A percentile compares a stretch with the other conserved stretches of the same genome.
Evolutionary conservation across 2,797 vertebrate species (phyloP).

Genomic region (Chelonia mydas): DNA sequence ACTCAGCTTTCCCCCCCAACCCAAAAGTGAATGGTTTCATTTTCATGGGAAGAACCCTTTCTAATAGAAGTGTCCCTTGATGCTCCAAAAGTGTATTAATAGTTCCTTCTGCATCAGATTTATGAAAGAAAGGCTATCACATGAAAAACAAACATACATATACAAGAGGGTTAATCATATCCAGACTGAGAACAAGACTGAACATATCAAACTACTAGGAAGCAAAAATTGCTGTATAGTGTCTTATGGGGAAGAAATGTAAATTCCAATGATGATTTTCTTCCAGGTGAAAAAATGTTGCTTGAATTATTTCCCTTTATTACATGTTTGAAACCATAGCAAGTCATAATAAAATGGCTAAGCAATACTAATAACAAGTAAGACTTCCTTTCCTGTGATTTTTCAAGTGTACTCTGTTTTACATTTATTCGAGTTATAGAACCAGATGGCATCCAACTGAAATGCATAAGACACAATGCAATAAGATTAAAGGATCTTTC

Average conservation of each 20-base stretch:
- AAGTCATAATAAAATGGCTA: not conserved
- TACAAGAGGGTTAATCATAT: not conserved
- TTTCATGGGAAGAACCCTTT: not conserved
- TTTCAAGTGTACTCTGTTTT: not conserved
- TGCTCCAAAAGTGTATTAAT: not conserved
- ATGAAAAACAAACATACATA: not conserved
- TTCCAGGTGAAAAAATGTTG: too few species aligned
- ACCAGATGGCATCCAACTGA: not conserved
- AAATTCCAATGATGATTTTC: not conserved
- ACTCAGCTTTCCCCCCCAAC: not conserved
- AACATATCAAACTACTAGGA: not conserved
- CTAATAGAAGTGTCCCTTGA: not conserved
- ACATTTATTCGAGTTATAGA: not conserved
- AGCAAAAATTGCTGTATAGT: not conserved
- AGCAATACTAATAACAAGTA: not conserved
- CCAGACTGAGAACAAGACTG: too few species aligned
- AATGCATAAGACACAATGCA: not conserved
- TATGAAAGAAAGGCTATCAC: not conserved
- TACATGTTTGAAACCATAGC: not conserved
- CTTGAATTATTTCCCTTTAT: not conserved
- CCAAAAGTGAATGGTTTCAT: not conserved
- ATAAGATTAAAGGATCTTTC: slow-evolving; percentile 26
- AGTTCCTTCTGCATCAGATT: not conserved
- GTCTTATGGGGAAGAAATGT: not conserved
- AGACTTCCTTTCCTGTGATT: not conserved